phyloP scores from a whole-genome alignment of 1,140 invertebrate genomes.

The Drosophila arizonae region DNA sequence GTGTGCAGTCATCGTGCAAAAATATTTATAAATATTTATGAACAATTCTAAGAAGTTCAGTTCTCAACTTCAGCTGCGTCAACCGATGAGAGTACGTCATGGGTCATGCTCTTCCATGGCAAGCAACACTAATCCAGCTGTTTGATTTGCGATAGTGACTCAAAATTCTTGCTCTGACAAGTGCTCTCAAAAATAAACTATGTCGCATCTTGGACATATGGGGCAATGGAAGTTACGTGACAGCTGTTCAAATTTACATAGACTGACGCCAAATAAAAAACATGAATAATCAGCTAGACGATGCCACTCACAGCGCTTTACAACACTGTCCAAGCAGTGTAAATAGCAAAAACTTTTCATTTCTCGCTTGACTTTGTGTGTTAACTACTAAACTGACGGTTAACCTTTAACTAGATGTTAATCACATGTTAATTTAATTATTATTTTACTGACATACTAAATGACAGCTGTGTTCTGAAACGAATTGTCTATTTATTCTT shows the following conservation, averaged over 20 bases:
- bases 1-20: not conserved
- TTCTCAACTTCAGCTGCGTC: constrained; percentile 7
- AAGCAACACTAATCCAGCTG: constrained; percentile 9
- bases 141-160: constrained; percentile 15
- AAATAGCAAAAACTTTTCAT: too few species aligned
- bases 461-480: too few species aligned
- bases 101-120: not conserved
- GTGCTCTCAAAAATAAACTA: not conserved
- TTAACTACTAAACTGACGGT: too few species aligned
- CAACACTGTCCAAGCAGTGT: too few species aligned
- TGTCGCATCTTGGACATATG: not conserved
- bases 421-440: too few species aligned
- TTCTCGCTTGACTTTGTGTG: too few species aligned
- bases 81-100: not conserved
- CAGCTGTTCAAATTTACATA: not conserved
- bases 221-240: not conserved
- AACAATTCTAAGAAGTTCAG: constrained; percentile 1
- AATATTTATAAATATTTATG: not conserved
- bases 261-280: too few species aligned
- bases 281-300: too few species aligned
- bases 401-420: too few species aligned
- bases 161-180: not conserved
- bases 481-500: too few species aligned
- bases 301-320: too few species aligned
- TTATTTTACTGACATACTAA: too few species aligned